These are phyloP conservation scores for Edolisoma coerulescens DNA, from an alignment of 2,113 vertebrate genomes.

Conservation along the genomic window DNA sequence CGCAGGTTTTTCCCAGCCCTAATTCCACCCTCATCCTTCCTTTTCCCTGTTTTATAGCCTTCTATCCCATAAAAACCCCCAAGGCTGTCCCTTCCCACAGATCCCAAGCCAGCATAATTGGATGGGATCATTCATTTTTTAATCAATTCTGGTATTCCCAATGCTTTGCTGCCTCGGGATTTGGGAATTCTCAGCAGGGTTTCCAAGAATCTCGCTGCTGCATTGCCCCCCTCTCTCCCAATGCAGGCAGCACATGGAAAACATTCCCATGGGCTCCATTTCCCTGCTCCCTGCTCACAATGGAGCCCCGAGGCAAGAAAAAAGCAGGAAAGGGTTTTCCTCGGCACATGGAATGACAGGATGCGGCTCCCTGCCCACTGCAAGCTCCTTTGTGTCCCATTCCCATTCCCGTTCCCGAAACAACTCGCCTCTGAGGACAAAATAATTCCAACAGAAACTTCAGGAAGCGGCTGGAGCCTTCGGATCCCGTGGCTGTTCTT, in stretches of 20 bases:
- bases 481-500: not conserved
- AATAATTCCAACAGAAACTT: not conserved
- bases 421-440: not conserved
- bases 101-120: accelerated
- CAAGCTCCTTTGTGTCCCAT: constrained; percentile 39
- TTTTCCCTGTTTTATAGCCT: not conserved
- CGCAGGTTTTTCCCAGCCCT: not conserved
- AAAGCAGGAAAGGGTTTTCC: constrained; percentile 65
- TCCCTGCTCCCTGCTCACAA: constrained; percentile 62
- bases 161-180: not conserved
- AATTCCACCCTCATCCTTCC: not conserved
- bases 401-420: not conserved
- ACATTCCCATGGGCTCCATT: not conserved
- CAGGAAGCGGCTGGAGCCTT: not conserved
- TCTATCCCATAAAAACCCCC: not conserved
- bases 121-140: not conserved
- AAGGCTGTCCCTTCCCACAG: not conserved
- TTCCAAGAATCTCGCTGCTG: not conserved
- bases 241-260: not conserved
- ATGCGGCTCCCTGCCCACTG: not conserved
- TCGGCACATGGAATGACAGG: constrained; percentile 36
- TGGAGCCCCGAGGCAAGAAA: constrained; percentile 46
- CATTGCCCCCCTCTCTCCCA: not conserved
- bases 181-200: not conserved
- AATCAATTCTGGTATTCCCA: not conserved